These are phyloP conservation scores for Hoplodrina blanda DNA, from an alignment of 2,888 invertebrate species.

Conservation along the genomic window DNA sequence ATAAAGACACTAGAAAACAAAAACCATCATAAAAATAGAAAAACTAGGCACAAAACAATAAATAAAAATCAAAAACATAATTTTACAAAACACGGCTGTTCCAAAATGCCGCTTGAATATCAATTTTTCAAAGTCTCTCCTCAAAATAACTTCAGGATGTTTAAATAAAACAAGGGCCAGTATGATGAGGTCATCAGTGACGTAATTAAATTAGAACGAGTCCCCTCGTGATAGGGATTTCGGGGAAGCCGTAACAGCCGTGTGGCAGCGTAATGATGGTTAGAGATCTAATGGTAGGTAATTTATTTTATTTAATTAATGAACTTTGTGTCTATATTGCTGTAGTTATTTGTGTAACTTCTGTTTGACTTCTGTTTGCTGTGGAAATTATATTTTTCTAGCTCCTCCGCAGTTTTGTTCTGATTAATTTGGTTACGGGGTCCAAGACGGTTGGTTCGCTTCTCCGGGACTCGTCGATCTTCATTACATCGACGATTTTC, in stretches of 20 bases:
- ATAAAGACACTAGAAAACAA: background rate
- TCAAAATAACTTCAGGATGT: constrained; percentile 67
- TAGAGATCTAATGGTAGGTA: constrained; percentile 37
- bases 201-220: constrained; percentile 82
- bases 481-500: too few relatives aligned
- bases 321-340: constrained; percentile 11
- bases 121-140: constrained; percentile 75
- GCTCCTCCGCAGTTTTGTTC: too few relatives aligned
- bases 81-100: constrained; percentile 39
- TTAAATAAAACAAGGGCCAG: constrained; percentile 68
- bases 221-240: constrained; percentile 71
- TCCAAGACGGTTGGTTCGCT: too few relatives aligned
- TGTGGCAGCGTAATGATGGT: constrained; percentile 47
- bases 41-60: background rate
- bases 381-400: too few relatives aligned
- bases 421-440: too few relatives aligned
- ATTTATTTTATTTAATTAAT: constrained; percentile 45
- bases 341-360: background rate
- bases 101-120: constrained; percentile 57
- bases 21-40: background rate
- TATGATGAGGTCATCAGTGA: constrained; percentile 81
- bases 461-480: too few relatives aligned
- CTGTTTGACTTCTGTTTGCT: background rate
- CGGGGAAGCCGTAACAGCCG: constrained; percentile 39
- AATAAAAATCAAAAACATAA: background rate